Evolutionary conservation across 2,888 invertebrate species (phyloP), one percentile per base, ranked within the genome.

Genomic region (Laothoe populi): DNA sequence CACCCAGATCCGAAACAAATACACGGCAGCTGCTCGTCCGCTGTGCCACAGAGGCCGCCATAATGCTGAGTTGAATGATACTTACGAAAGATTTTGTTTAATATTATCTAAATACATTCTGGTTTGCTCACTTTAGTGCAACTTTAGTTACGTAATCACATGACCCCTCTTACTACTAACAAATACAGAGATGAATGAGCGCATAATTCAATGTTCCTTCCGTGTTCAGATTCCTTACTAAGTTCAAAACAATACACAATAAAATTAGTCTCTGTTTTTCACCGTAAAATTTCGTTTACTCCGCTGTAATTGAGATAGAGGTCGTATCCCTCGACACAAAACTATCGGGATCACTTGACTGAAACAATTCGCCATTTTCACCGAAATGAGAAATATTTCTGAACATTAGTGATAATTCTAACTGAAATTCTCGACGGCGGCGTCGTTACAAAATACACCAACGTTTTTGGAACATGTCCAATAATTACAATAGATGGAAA

Each of bases 191-290:
- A 16, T 49, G n/a, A 26, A 16, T 49, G 31, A 31, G 16, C 26
- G 16, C 26, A n/a, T 16, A 24, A 26, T 8, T 2, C n/a, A 26
- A 16, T 26, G 16, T 59, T 31, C 26, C 13, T 21, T 0, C 35
- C 21, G 16, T 0, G 4, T 42, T n/a, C 4, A 35, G 19, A 59
- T 13, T 46, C n/a, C n/a, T n/a, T 19, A 19, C 23, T 13, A 23
- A 48, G 24, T n/a, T n/a, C 64, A 69, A 67, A 65, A 64, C 57
- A 49, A 63, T 53, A 64, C 66, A 68, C 66, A 68, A 69, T 70
- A 69, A 71, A 69, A 64, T 65, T 62, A 67, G 69, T 67, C 62
- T 59, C 66, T 64, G 63, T 65, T 64, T 64, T 62, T 61, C 61
- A 60, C 63, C 59, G 66, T 70, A 70, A 71, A 72, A 70, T 68